Evolutionary conservation across 2,797 vertebrate species (phyloP), one percentile per base, ranked within the genome.

Genomic region (Periophthalmus magnuspinnatus): DNA sequence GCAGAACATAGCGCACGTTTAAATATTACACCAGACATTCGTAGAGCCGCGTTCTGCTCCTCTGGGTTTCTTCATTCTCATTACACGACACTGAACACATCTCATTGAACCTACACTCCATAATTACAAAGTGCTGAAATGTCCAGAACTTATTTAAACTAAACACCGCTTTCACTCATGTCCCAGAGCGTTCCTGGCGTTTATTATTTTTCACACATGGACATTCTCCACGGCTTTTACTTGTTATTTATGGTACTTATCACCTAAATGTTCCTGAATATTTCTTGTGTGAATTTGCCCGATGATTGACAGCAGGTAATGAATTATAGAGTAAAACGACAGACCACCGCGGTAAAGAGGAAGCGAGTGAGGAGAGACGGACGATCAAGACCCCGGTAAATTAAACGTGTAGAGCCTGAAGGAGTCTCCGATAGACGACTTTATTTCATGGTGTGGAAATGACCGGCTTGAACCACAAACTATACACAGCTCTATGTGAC

Each of bases 401-500:
- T 82, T 70, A 81, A 77, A 72, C 67, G 22, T 65, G 48, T 36
- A 60, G 19, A 19, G 54, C 72, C 55, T 14, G 32, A 67, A 72
- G 65, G 55, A 58, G 47, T 48, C 75, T 86, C 76, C 84, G 75
- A 61, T 22, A 68, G 81, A 84, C 78, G 68, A 69, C 71, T 86
- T 86, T 84, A 89, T 89, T 90, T 89, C 78, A 81, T 62, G 68
- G 81, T 81, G 79, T 71, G 83, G 80, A 88, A 90, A 77, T 78
- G 65, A 76, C 73, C 67, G 38, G 67, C 76, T 77, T 64, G 67
- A 73, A 71, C 73, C 81, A 71, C 83, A 90, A 82, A 84, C 81
- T 74, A 65, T 78, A 34, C 34, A 60, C 58, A 45, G 61, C 79
- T 74, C 64, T 7, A 69, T 83, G 78, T 91, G 88, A 91, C 86